Conservation (phyloP, 1,140 invertebrate genomes). For the Eupeodes corollae region DNA sequence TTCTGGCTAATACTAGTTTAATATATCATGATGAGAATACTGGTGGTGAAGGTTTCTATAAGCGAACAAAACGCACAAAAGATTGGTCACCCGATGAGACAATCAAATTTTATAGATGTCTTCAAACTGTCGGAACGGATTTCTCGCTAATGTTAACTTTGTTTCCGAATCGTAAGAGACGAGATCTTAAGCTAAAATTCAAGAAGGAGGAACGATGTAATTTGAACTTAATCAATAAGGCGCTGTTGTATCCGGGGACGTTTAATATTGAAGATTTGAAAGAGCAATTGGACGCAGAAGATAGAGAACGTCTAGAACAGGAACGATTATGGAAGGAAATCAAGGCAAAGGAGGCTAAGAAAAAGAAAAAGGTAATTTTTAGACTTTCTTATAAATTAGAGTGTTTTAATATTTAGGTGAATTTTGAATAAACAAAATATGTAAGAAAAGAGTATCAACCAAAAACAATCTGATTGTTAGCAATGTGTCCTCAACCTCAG, state of each 20-base stretch:
- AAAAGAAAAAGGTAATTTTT: constrained; percentile 16
- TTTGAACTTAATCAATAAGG: constrained; percentile 36
- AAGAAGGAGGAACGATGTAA: constrained; percentile 42
- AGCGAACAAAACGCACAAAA: constrained; percentile 46
- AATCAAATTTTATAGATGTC: constrained; percentile 73
- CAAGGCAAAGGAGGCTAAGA: constrained; percentile 7
- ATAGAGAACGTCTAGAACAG: constrained; percentile 23
- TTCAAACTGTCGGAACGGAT: constrained; percentile 78
- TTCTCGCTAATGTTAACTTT: constrained; percentile 75
- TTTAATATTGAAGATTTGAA: constrained; percentile 40
- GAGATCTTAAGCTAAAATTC: constrained; percentile 63
- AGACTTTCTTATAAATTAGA: background rate
- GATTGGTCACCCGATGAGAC: constrained; percentile 64
- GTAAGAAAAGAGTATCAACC: no score
- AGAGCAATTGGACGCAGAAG: constrained; percentile 35
- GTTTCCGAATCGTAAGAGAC: constrained; percentile 64
- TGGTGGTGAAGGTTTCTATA: constrained; percentile 51
- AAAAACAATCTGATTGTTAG: no score
- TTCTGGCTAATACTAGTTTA: constrained; percentile 50
- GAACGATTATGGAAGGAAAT: constrained; percentile 22
- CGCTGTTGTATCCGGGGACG: constrained; percentile 37
- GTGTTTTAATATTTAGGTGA: background rate
- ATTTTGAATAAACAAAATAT: no score
- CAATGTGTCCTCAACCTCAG: no score
- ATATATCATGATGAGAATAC: constrained; percentile 53